A percentile compares a stretch with the other conserved stretches of the same genome.
phyloP scores from a whole-genome alignment of 2,797 vertebrate genomes.

The Rhinatrema bivittatum region DNA sequence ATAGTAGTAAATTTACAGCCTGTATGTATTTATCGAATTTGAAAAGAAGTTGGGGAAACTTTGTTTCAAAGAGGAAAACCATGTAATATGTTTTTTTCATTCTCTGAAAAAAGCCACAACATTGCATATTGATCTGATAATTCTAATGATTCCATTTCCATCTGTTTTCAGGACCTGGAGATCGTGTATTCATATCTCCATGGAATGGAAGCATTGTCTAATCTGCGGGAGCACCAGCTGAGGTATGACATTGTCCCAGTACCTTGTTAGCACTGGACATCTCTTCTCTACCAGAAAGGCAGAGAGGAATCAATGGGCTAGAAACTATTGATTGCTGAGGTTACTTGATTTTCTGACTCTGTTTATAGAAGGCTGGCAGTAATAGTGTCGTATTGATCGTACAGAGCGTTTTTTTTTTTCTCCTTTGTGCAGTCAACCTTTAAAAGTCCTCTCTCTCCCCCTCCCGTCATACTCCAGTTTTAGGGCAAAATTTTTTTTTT shows the following conservation, averaged over 20 bases:
- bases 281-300: background rate
- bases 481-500: too few relatives aligned
- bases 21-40: too few relatives aligned
- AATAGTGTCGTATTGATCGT: background rate
- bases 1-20: too few relatives aligned
- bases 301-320: background rate
- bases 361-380: background rate
- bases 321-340: background rate
- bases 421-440: too few relatives aligned
- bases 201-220: conserved; percentile 96
- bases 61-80: too few relatives aligned
- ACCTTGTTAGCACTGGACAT: background rate
- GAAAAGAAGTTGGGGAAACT: too few relatives aligned
- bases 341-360: background rate
- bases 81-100: too few relatives aligned
- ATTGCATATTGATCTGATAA: too few relatives aligned
- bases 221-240: conserved; percentile 91
- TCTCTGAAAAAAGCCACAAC: too few relatives aligned
- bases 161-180: conserved; percentile 82
- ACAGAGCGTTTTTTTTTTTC: too few relatives aligned
- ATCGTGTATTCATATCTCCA: conserved; percentile 97
- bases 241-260: conserved; percentile 57
- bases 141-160: conserved; percentile 14
- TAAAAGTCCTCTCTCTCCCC: too few relatives aligned
- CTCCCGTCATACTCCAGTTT: too few relatives aligned